Conservation (phyloP, 2,888 invertebrate genomes). For the Ectropis crepuscularia region DNA sequence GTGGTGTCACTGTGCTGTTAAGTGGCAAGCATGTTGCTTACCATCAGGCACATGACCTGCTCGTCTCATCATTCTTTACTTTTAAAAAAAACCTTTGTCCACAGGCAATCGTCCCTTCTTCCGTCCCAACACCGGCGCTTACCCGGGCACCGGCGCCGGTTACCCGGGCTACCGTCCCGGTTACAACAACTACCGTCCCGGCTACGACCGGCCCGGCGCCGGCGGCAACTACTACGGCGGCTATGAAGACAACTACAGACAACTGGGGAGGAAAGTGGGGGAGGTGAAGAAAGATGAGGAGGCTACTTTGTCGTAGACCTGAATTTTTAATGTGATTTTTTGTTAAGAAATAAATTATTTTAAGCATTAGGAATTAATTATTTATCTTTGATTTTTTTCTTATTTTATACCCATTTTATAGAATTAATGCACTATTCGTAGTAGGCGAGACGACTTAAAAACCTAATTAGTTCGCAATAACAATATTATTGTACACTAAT, state of each 20-base stretch:
- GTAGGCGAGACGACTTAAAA: too few species aligned
- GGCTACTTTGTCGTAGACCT: conserved; percentile 24
- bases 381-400: neutral
- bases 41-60: too few species aligned
- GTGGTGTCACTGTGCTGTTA: too few species aligned
- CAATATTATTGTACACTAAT: too few species aligned
- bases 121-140: conserved; percentile 56
- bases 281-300: conserved; percentile 62
- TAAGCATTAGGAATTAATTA: neutral
- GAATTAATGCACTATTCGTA: too few species aligned
- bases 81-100: too few species aligned
- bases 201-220: conserved; percentile 46
- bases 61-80: too few species aligned
- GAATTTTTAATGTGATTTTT: conserved; percentile 32
- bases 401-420: too few species aligned
- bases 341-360: conserved; percentile 36
- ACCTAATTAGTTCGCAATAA: too few species aligned
- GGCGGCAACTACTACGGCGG: conserved; percentile 62
- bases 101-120: conserved; percentile 62
- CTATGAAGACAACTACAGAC: conserved; percentile 63
- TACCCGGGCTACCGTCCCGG: conserved; percentile 51
- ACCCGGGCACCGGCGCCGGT: conserved; percentile 45
- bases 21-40: too few species aligned
- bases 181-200: conserved; percentile 48
- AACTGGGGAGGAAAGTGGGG: conserved; percentile 62